Conservation (phyloP, 2,888 invertebrate species). For the Xylota sylvarum region DNA sequence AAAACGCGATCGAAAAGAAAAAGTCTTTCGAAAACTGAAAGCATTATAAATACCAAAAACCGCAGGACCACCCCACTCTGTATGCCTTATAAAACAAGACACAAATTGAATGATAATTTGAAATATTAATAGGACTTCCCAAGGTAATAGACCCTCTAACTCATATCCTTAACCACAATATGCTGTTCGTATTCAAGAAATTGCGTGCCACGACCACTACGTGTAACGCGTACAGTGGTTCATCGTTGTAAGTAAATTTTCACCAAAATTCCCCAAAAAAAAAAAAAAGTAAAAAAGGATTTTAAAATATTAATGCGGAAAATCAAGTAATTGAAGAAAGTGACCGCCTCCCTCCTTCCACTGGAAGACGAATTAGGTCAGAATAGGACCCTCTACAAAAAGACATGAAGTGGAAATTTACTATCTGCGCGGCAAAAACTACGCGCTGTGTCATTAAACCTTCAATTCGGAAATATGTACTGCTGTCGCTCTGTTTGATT, state of each 20-base stretch:
- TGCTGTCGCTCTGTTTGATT: conserved; percentile 55
- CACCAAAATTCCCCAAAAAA: conserved; percentile 32
- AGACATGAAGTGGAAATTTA: conserved; percentile 38
- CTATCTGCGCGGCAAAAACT: conserved; percentile 66
- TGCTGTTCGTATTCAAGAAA: not conserved
- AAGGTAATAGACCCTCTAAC: conserved; percentile 14
- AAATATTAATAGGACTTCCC: conserved; percentile 45
- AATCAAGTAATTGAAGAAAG: conserved; percentile 63
- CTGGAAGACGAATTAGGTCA: conserved; percentile 43
- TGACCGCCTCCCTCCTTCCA: conserved; percentile 15
- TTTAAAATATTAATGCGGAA: conserved; percentile 65
- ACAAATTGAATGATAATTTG: conserved; percentile 52
- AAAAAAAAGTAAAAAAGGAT: conserved; percentile 21
- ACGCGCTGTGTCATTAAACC: conserved; percentile 48
- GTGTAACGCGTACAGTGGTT: conserved; percentile 11
- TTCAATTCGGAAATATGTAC: conserved; percentile 53
- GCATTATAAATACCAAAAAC: conserved; percentile 13
- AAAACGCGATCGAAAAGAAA: conserved; percentile 13
- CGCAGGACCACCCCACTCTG: conserved; percentile 10
- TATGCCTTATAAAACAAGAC: not conserved
- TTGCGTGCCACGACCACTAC: conserved; percentile 40
- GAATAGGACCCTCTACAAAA: conserved; percentile 22
- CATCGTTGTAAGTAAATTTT: conserved; percentile 43
- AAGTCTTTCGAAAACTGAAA: not conserved
- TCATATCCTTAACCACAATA: conserved; percentile 4